phyloP scores from a whole-genome alignment of 2,797 vertebrate genomes.

The Dendrocincla tyrannina region DNA sequence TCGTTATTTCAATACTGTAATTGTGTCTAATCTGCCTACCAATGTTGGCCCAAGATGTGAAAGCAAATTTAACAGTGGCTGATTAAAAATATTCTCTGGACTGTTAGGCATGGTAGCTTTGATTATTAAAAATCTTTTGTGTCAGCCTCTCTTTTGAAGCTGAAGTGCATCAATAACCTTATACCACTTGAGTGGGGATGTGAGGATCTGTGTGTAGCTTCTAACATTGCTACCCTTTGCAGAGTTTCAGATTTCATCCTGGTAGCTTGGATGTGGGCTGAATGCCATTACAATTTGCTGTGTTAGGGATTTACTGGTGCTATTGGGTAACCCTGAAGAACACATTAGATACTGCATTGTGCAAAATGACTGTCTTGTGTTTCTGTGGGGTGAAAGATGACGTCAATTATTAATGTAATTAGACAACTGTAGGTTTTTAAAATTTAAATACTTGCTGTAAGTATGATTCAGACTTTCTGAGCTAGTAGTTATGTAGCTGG shows the following conservation, averaged over 20 bases:
- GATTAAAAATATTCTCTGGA: not conserved
- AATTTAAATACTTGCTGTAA: not conserved
- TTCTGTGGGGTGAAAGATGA: conserved; percentile 1
- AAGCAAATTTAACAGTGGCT: not conserved
- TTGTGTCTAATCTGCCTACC: not conserved
- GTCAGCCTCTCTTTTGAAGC: not conserved
- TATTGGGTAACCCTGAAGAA: conserved; percentile 44
- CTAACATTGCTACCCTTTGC: conserved; percentile 30
- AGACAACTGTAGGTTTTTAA: not conserved
- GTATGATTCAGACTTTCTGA: not conserved
- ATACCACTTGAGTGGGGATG: not conserved
- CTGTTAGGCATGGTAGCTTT: not conserved
- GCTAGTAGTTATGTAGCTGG: not conserved
- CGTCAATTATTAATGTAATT: conserved; percentile 22
- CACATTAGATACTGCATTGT: not conserved
- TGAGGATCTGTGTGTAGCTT: not conserved
- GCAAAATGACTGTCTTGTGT: not conserved
- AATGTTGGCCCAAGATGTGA: not conserved
- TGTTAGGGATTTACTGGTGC: conserved; percentile 58
- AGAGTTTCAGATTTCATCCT: conserved; percentile 54
- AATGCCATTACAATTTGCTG: not conserved
- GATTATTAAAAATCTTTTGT: not conserved
- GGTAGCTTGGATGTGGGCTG: conserved; percentile 2
- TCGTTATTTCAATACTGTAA: not conserved
- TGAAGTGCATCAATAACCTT: not conserved